Base-by-base conservation (phyloP, 2,888 invertebrate species). In the Meteorus colon region DNA sequence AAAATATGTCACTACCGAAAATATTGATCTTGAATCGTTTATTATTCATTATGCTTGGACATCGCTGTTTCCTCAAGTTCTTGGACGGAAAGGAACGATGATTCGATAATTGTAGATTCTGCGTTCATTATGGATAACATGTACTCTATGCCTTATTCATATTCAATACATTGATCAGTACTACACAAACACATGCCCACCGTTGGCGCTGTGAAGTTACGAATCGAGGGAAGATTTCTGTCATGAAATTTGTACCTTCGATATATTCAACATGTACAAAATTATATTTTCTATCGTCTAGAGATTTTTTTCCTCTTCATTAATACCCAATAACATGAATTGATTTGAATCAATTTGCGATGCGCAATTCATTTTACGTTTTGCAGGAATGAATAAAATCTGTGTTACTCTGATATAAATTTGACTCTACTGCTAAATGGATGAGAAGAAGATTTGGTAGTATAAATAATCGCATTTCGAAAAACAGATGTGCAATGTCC, bases 201-300 rank as follows among this genome's bases (percentile, higher is more conserved):
- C 24, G 24, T 24, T 24, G 0, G 24, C 24, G 24, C 24, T 24
- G 24, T 24, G 1, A 24, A 24, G 24, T 24, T 24, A 24, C 24
- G 24, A 24, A 68, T 67, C 24, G 24, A 74, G 41, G 41, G 60
- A 27, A 72, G 16, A 24, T 31, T 60, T 51, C 27, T 24, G 5
- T 55, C 69, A 77, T 80, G 78, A 80, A 79, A 80, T 84, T 86
- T 86, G 87, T 86, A 86, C 87, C 87, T 85, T 86, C 85, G 85
- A 86, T 84, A 85, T 77, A 79, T 78, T 79, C 79, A 80, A 79
- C 80, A 78, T 73, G 79, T 81, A 79, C 62, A 81, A 81, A 81
- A 80, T 78, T 80, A 79, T 80, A 80, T 79, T 76, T 73, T 70
- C 19, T 72, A 51, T 63, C 24, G 24, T 16, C 63, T 60, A 31